These are phyloP conservation scores for Ostrea edulis DNA, from an alignment of 1,140 invertebrate species.

Conservation along the genomic window DNA sequence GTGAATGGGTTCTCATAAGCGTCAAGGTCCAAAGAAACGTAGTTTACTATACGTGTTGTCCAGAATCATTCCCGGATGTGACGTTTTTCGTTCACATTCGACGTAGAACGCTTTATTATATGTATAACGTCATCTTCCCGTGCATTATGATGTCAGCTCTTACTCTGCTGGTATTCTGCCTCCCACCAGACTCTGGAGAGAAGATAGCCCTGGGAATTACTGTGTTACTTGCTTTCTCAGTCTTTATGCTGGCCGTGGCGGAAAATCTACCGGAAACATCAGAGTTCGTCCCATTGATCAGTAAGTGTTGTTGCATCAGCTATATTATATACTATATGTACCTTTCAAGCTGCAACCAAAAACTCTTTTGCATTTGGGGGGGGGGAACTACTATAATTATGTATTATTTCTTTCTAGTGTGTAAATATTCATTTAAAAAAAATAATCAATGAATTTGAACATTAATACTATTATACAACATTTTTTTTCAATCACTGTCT, in stretches of 20 bases:
- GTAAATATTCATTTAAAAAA: no score
- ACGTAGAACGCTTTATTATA: conserved; percentile 95
- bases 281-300: conserved; percentile 84
- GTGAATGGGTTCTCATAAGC: conserved; percentile 83
- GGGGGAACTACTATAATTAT: no score
- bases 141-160: conserved; percentile 84
- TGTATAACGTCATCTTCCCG: conserved; percentile 84
- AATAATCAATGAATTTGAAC: no score
- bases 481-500: no score
- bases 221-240: conserved; percentile 84
- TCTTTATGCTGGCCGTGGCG: conserved; percentile 84
- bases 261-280: conserved; percentile 84
- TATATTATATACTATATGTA: no score
- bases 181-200: conserved; percentile 84
- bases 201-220: conserved; percentile 84
- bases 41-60: conserved; percentile 81
- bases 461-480: no score
- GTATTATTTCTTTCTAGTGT: no score
- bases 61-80: conserved; percentile 83
- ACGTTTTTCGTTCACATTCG: conserved; percentile 89
- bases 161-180: conserved; percentile 83
- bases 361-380: no score
- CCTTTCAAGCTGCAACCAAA: no score
- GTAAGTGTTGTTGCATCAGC: conserved; percentile 79
- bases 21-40: conserved; percentile 80